phyloP scores from a whole-genome alignment of 2,888 invertebrate species.

The Tinea trinotella region DNA sequence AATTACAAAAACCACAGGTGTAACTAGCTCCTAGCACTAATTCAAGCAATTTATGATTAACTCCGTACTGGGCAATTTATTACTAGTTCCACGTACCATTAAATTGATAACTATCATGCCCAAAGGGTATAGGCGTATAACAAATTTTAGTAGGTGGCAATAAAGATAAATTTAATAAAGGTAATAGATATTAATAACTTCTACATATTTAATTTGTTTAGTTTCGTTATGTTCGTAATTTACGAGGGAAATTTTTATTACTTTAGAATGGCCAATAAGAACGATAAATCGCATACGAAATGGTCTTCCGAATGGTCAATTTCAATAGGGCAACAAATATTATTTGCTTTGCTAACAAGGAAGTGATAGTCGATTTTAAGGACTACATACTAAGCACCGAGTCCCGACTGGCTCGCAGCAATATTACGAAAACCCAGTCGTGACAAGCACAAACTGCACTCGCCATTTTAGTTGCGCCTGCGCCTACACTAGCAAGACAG shows the following conservation, averaged over 20 bases:
- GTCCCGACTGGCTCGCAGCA: conserved; percentile 29
- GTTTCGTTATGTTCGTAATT: not conserved
- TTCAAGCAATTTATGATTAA: conserved; percentile 24
- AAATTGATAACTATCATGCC: conserved; percentile 20
- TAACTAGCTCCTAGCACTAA: conserved; percentile 23
- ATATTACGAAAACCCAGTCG: conserved; percentile 39
- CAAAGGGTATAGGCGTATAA: conserved; percentile 20
- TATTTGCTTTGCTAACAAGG: conserved; percentile 30
- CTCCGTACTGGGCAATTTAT: conserved; percentile 18
- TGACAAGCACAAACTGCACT: conserved; percentile 16
- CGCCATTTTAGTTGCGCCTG: conserved; percentile 20
- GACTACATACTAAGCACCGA: conserved; percentile 31
- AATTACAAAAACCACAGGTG: conserved; percentile 32
- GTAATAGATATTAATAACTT: not conserved
- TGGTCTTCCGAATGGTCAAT: not conserved
- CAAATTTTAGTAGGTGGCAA: conserved; percentile 26
- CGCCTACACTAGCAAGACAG: conserved; percentile 22
- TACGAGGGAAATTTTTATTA: not conserved
- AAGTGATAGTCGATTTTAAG: conserved; percentile 57
- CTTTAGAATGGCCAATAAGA: too few species aligned
- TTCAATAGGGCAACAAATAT: conserved; percentile 12
- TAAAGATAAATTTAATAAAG: conserved; percentile 9
- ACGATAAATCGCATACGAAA: not conserved
- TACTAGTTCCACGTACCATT: conserved; percentile 8
- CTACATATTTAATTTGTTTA: not conserved